Conservation (phyloP, 2,888 invertebrate genomes). For the Epinotia nisella region DNA sequence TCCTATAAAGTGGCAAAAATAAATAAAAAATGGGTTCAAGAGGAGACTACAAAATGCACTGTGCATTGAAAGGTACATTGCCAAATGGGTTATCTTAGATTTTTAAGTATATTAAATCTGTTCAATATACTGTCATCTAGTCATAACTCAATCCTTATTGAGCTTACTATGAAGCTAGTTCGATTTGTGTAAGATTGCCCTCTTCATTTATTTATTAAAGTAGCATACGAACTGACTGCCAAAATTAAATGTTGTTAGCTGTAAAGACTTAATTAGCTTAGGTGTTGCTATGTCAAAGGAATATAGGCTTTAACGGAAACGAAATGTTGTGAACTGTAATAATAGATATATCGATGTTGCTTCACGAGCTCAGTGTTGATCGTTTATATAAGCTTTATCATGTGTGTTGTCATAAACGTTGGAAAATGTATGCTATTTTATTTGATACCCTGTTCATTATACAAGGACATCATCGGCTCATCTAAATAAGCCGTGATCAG, state of each 20-base stretch:
- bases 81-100: too few species aligned
- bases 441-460: neutral
- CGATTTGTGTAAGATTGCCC: too few species aligned
- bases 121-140: too few species aligned
- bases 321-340: constrained; percentile 52
- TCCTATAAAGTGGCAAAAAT: too few species aligned
- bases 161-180: too few species aligned
- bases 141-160: too few species aligned
- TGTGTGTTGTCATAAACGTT: constrained; percentile 68
- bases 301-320: constrained; percentile 44
- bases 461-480: too few species aligned
- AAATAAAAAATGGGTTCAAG: too few species aligned
- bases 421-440: constrained; percentile 32
- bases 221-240: constrained; percentile 17
- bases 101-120: too few species aligned
- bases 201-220: neutral
- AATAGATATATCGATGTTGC: constrained; percentile 56
- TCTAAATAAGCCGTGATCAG: neutral
- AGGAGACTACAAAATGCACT: too few species aligned
- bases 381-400: constrained; percentile 62
- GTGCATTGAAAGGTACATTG: too few species aligned
- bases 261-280: constrained; percentile 20
- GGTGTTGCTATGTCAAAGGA: constrained; percentile 35
- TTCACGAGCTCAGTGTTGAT: constrained; percentile 65
- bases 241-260: constrained; percentile 2